These are phyloP conservation scores for Oriolus oriolus DNA, from an alignment of 2,113 vertebrate species.

Conservation along the genomic window DNA sequence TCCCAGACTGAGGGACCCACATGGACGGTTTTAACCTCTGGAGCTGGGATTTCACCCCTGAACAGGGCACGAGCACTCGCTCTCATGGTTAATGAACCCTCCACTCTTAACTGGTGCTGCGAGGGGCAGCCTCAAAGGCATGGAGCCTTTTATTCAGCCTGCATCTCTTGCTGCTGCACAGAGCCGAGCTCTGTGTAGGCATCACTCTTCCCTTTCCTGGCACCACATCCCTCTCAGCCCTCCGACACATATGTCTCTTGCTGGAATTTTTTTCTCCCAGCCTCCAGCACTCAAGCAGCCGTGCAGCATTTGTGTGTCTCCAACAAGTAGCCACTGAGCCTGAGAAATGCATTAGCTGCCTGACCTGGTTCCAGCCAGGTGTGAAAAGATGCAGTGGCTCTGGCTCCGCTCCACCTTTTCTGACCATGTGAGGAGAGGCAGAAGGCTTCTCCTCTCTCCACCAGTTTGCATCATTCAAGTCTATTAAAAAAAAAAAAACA, in stretches of 20 bases:
- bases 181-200: background rate
- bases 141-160: background rate
- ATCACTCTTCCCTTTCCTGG: background rate
- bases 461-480: constrained; percentile 4
- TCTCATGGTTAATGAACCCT: background rate
- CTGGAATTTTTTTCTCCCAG: constrained; percentile 33
- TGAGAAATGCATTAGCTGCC: constrained; percentile 61
- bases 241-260: background rate
- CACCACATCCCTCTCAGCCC: constrained; percentile 1
- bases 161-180: background rate
- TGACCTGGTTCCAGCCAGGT: constrained; percentile 76
- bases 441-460: constrained; percentile 29
- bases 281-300: constrained; percentile 37
- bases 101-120: background rate
- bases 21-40: background rate
- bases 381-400: constrained; percentile 65
- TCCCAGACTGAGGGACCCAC: background rate
- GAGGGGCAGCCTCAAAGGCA: background rate
- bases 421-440: constrained; percentile 44
- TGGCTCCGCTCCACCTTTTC: constrained; percentile 49
- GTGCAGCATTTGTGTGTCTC: constrained; percentile 25
- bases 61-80: fast-evolving
- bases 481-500: background rate
- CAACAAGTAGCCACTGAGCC: constrained; percentile 59
- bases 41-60: background rate